phyloP scores from a whole-genome alignment of 2,113 vertebrate genomes.

The Megaceryle maxima region DNA sequence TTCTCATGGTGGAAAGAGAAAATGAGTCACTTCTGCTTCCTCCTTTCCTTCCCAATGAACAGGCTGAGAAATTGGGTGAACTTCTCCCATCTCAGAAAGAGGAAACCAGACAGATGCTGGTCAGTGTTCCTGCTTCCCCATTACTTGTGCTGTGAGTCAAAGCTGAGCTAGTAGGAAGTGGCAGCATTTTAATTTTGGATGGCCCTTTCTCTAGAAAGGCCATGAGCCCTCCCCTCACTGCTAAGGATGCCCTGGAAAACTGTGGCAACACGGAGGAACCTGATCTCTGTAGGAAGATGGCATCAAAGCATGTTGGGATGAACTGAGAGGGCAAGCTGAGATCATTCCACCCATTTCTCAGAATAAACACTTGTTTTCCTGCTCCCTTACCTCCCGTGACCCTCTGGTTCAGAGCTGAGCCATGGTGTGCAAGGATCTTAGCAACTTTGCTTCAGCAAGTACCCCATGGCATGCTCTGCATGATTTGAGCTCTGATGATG shows the following conservation, averaged over 20 bases:
- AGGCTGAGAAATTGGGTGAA: neutral
- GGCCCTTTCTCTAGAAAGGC: neutral
- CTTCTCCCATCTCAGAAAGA: neutral
- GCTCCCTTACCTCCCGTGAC: neutral
- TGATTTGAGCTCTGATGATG: neutral
- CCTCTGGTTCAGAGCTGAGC: neutral
- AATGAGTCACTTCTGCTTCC: neutral
- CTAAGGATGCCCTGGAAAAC: neutral
- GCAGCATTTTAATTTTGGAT: neutral
- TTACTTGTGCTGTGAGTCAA: neutral
- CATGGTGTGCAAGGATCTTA: accelerated
- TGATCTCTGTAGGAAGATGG: neutral
- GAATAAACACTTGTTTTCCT: neutral
- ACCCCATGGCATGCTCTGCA: accelerated
- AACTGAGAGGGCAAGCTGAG: neutral
- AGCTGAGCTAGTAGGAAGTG: neutral
- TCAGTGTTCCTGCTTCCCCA: neutral
- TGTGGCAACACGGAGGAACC: neutral
- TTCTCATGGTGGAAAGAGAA: neutral
- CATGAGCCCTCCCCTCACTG: neutral
- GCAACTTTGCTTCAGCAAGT: neutral
- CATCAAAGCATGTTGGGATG: neutral
- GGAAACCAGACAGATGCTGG: neutral
- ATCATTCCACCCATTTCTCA: neutral
- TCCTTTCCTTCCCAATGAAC: neutral